phyloP scores from a whole-genome alignment of 2,888 invertebrate species.

The Ornithoptera priamus region DNA sequence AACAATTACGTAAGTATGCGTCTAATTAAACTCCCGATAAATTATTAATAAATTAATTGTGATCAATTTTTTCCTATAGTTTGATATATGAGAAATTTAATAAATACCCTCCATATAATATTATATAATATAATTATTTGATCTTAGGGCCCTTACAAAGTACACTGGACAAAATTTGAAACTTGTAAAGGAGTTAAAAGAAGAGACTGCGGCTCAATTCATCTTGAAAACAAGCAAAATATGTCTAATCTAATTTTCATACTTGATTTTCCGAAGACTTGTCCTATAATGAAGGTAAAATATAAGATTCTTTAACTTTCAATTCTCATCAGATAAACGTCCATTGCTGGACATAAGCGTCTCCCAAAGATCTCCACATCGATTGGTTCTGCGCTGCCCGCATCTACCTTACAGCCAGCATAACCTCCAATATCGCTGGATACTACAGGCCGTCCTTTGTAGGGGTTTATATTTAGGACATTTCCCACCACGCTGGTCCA shows the following conservation, averaged over 20 bases:
- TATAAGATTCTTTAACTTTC: background rate
- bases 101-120: background rate
- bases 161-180: slow-evolving; percentile 49
- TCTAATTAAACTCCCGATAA: background rate
- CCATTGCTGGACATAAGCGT: no score
- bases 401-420: no score
- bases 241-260: slow-evolving; percentile 57
- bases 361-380: no score
- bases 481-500: no score
- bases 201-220: slow-evolving; percentile 51
- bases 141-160: slow-evolving; percentile 56
- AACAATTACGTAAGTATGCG: slow-evolving; percentile 49
- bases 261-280: slow-evolving; percentile 55
- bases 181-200: slow-evolving; percentile 65
- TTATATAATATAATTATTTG: slow-evolving; percentile 1
- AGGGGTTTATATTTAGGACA: no score
- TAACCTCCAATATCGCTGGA: no score
- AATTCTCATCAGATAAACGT: no score
- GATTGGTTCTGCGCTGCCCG: no score
- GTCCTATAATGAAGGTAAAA: slow-evolving; percentile 53
- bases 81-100: background rate
- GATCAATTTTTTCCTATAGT: background rate
- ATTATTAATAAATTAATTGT: background rate
- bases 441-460: no score
- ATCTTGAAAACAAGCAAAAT: slow-evolving; percentile 49